Percentiles rank a stretch among this genome's conserved stretches.
Conservation (phyloP, 2,797 vertebrate species). For the Orientallactaga sibirica region DNA sequence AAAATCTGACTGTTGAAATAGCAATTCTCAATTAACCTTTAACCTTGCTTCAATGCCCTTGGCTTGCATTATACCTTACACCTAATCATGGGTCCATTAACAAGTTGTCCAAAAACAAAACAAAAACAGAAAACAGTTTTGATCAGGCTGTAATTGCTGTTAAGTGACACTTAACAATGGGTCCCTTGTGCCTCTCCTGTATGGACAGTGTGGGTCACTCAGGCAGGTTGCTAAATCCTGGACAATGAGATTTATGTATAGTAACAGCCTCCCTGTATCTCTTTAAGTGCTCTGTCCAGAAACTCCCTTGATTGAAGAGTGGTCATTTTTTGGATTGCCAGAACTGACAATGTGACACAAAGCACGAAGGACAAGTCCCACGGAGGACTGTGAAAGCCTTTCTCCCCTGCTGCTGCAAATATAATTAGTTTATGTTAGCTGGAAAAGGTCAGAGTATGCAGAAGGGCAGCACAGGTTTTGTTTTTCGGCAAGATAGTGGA, state of each 20-base stretch:
- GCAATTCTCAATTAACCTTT: slow-evolving; percentile 97
- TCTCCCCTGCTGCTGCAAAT: slow-evolving; percentile 87
- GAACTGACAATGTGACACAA: slow-evolving; percentile 90
- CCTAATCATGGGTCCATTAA: slow-evolving; percentile 96
- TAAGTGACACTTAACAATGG: slow-evolving; percentile 96
- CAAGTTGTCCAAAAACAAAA: slow-evolving; percentile 93
- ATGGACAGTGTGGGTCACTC: slow-evolving; percentile 86
- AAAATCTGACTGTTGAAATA: slow-evolving; percentile 95
- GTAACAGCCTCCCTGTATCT: slow-evolving; percentile 79
- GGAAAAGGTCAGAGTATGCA: slow-evolving; percentile 95
- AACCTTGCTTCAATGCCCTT: slow-evolving; percentile 93
- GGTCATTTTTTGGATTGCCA: slow-evolving; percentile 85
- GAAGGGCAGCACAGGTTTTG: slow-evolving; percentile 93
- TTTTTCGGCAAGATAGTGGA: slow-evolving; percentile 96
- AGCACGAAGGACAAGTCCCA: slow-evolving; percentile 91
- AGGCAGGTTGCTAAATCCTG: slow-evolving; percentile 88
- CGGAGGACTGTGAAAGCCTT: slow-evolving; percentile 84
- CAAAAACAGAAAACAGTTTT: slow-evolving; percentile 93
- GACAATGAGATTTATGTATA: slow-evolving; percentile 87
- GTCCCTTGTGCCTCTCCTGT: slow-evolving; percentile 89
- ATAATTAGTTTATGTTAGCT: slow-evolving; percentile 99
- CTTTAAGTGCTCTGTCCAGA: slow-evolving; percentile 82
- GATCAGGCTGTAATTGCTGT: slow-evolving; percentile 96
- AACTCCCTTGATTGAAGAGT: slow-evolving; percentile 90
- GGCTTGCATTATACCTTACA: slow-evolving; percentile 95